Percentiles rank a stretch among this genome's conserved stretches.
Evolutionary conservation across 2,888 invertebrate species (phyloP).

Genomic region (Acanthosepion esculentum): DNA sequence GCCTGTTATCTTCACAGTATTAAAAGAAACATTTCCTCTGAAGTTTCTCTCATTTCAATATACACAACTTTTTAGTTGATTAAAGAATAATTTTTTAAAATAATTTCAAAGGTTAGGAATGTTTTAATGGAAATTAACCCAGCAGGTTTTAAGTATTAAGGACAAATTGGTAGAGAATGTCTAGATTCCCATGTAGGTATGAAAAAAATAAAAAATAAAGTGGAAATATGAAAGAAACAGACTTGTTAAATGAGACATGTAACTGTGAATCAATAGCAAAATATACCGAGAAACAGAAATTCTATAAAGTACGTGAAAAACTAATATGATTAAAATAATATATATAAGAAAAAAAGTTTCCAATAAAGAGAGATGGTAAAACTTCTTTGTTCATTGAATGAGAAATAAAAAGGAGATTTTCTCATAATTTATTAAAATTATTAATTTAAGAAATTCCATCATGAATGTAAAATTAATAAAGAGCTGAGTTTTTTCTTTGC

Average conservation of each 20-base stretch:
- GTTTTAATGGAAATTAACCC: too few species aligned
- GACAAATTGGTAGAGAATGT: too few species aligned
- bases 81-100: too few species aligned
- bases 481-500: not conserved
- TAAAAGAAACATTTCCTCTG: too few species aligned
- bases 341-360: not conserved
- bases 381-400: not conserved
- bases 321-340: not conserved
- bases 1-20: too few species aligned
- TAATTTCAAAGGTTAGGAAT: too few species aligned
- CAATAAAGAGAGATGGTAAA: not conserved
- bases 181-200: not conserved
- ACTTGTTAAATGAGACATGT: not conserved
- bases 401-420: not conserved
- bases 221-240: not conserved
- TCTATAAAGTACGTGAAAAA: not conserved
- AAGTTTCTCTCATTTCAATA: too few species aligned
- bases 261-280: not conserved
- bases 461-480: not conserved
- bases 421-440: not conserved
- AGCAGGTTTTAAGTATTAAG: too few species aligned
- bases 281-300: not conserved
- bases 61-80: too few species aligned
- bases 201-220: not conserved
- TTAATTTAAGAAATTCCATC: not conserved